Evolutionary conservation across 2,888 invertebrate species (phyloP), one percentile per base, ranked within the genome.

Genomic region (Conus canariensis): DNA sequence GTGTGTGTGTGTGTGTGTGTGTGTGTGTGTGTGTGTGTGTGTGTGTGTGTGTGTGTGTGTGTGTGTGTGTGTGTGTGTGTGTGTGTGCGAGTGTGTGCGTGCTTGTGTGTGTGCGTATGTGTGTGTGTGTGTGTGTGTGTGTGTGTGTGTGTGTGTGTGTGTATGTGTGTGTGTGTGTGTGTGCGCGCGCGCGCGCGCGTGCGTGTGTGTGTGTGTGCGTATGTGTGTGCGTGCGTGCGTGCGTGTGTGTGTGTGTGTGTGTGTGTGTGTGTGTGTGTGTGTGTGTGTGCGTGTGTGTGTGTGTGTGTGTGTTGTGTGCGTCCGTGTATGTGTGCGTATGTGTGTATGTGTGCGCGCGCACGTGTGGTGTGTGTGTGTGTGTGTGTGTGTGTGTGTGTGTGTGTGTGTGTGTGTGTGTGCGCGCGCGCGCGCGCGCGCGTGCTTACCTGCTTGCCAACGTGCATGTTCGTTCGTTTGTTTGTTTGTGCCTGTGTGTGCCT

Each of bases 21-120:
- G 85, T 60, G 60, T 85, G 60, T 19, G n/a, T 60, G 85, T 82
- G 82, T 82, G 82, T 82, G 82, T 56, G 82, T 56, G 82, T 56
- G 82, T 56, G 82, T 56, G 82, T 22, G 56, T 30, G 82, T 82
- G 56, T 19, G 5, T 22, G 45, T 82, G 56, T 56, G 82, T 6
- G 82, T 56, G 45, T 82, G 56, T 82, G 7, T 82, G 82, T 82
- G 82, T 56, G 82, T 82, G 56, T 56, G 19, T 56, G 82, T 16
- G 56, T 56, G 82, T 56, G 56, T 56, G 56, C 56, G 82, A 0
- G 82, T 82, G 56, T 6, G 82, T 56, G 56, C 56, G 82, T 82
- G 82, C 16, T 7, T 56, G 56, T 82, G 19, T 82, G 82, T 56
- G 56, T 82, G 45, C 5, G 56, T 82, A 14, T 82, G 82, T 82